These are phyloP conservation scores for Leucophenga varia DNA, from an alignment of 1,140 invertebrate species.

Conservation along the genomic window DNA sequence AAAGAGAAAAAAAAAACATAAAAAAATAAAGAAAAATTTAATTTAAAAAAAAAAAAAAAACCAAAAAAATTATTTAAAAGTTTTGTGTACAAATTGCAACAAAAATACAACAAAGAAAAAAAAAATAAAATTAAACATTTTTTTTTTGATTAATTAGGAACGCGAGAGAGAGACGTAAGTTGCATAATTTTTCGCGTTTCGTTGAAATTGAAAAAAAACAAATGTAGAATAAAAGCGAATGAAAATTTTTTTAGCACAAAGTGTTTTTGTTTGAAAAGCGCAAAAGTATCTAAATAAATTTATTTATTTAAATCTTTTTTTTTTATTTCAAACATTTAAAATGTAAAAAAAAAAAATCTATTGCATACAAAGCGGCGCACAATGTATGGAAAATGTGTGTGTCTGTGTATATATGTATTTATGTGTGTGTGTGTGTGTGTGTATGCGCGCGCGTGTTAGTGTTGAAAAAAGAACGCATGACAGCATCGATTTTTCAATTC, in stretches of 20 bases:
- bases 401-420: no score
- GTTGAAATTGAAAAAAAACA: no score
- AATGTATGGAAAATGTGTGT: no score
- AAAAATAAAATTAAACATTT: no score
- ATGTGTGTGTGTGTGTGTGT: background rate
- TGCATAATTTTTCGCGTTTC: constrained; percentile 35
- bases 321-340: constrained; percentile 1
- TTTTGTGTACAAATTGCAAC: background rate
- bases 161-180: constrained; percentile 48
- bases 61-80: background rate
- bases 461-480: background rate
- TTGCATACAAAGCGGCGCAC: no score
- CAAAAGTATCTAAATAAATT: constrained; percentile 2
- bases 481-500: no score
- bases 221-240: constrained; percentile 7
- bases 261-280: no score
- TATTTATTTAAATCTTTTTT: no score
- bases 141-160: no score
- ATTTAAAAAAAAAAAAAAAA: constrained; percentile 1
- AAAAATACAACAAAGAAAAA: no score
- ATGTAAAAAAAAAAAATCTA: no score
- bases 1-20: background rate
- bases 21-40: constrained; percentile 1
- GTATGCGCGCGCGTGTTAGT: constrained; percentile 1
- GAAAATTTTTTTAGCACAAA: no score